Conservation (phyloP, 1,140 invertebrate species). For the Belonocnema kinseyi region DNA sequence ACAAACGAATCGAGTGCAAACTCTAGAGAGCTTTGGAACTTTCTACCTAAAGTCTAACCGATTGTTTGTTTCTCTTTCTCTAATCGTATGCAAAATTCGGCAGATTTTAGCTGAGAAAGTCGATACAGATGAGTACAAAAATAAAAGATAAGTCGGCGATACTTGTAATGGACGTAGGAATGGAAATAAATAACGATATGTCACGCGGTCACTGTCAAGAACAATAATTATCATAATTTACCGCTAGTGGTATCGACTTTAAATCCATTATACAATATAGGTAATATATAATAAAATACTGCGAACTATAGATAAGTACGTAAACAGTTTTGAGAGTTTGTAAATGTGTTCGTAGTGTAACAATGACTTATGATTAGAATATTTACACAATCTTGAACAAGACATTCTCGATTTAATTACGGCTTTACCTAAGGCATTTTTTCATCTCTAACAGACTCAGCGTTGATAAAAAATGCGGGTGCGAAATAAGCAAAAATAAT, state of each 20-base stretch:
- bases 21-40: background rate
- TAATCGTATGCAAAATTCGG: background rate
- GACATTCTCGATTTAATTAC: conserved; percentile 1
- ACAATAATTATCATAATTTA: conserved; percentile 17
- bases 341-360: conserved; percentile 2
- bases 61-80: background rate
- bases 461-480: background rate
- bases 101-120: background rate
- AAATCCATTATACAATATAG: background rate
- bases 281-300: conserved; percentile 19
- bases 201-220: conserved; percentile 6
- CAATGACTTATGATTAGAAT: conserved; percentile 8
- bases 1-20: conserved; percentile 20
- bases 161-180: background rate
- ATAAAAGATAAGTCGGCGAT: conserved; percentile 9
- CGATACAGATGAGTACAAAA: conserved; percentile 6
- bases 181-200: background rate
- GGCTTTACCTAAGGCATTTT: conserved; percentile 17
- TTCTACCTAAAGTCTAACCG: background rate
- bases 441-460: background rate
- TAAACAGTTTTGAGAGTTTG: background rate
- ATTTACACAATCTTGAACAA: conserved; percentile 24
- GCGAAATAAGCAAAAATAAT: background rate
- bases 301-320: background rate
- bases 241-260: background rate